These are phyloP conservation scores for Eclectus roratus DNA, from an alignment of 2,113 vertebrate genomes.

Conservation along the genomic window DNA sequence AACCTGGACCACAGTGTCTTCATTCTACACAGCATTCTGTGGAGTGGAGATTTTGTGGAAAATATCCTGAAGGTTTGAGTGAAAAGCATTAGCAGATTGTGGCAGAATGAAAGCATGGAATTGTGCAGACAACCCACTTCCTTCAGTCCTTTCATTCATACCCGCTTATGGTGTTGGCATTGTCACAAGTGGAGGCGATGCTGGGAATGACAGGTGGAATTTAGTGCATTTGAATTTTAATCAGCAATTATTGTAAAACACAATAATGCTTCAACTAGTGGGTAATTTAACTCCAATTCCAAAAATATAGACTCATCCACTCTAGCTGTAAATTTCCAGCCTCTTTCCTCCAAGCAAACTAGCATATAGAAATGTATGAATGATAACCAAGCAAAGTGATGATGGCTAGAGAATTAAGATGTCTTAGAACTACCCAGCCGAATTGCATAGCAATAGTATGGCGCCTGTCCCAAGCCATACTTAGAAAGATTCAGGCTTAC, in stretches of 20 bases:
- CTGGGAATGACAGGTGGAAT: constrained; percentile 46
- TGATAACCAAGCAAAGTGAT: constrained; percentile 2
- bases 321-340: constrained; percentile 6
- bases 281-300: constrained; percentile 28
- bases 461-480: background rate
- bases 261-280: constrained; percentile 18
- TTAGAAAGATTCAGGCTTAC: background rate
- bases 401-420: constrained; percentile 18
- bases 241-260: constrained; percentile 56
- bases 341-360: background rate
- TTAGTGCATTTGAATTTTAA: constrained; percentile 48
- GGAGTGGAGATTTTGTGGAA: background rate
- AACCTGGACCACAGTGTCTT: background rate
- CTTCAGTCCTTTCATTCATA: background rate
- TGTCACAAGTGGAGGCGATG: background rate
- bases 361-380: background rate
- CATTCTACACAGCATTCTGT: background rate
- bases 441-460: background rate
- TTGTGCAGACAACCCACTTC: background rate
- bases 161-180: background rate
- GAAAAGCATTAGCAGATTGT: background rate
- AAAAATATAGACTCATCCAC: constrained; percentile 21
- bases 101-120: background rate
- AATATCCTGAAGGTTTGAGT: background rate
- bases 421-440: background rate